These are phyloP conservation scores for Cephus runcator DNA, from an alignment of 2,888 invertebrate species.

Conservation along the genomic window DNA sequence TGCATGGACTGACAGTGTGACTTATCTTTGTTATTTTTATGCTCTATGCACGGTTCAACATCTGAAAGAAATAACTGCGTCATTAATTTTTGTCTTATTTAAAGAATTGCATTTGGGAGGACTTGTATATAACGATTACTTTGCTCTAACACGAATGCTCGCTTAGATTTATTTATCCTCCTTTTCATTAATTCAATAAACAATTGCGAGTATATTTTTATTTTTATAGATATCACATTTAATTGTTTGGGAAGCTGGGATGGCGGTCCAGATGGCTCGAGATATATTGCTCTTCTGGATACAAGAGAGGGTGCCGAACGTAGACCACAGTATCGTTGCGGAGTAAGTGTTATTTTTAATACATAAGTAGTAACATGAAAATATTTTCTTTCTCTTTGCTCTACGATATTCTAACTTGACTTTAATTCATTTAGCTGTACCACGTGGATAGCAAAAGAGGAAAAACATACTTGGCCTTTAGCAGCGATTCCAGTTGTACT, in stretches of 20 bases:
- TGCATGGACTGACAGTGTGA: not conserved
- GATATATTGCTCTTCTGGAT: constrained; percentile 71
- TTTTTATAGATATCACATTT: constrained; percentile 68
- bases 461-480: constrained; percentile 70
- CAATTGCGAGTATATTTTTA: not conserved
- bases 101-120: not conserved
- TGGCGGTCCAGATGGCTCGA: constrained; percentile 68
- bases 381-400: constrained; percentile 12
- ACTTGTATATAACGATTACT: not conserved
- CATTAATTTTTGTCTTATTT: not conserved
- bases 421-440: constrained; percentile 63
- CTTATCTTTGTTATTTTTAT: not conserved
- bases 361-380: constrained; percentile 5
- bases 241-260: constrained; percentile 75
- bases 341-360: constrained; percentile 64
- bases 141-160: not conserved
- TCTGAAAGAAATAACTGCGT: not conserved
- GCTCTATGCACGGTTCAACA: not conserved
- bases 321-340: constrained; percentile 71
- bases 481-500: constrained; percentile 74
- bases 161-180: not conserved
- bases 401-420: constrained; percentile 4
- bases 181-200: not conserved
- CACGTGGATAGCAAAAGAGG: constrained; percentile 67
- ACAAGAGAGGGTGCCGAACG: constrained; percentile 62